These are phyloP conservation scores for Prunella strophiata DNA, from an alignment of 2,797 vertebrate genomes.

Conservation along the genomic window DNA sequence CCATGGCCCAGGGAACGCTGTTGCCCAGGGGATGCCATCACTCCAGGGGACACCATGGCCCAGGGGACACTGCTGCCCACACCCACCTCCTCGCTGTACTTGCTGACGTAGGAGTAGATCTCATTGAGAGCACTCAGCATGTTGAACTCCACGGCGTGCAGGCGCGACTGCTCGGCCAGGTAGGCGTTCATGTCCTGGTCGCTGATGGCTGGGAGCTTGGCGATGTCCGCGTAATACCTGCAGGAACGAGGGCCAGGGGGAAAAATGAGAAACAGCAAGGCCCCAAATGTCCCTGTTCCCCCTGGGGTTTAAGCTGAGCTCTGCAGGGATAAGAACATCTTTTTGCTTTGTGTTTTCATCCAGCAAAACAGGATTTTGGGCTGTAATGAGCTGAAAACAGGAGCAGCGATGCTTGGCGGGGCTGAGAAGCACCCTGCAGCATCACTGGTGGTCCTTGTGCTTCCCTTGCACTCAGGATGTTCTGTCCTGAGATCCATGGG, in stretches of 20 bases:
- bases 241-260: neutral
- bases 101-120: constrained; percentile 98
- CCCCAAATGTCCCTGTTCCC: neutral
- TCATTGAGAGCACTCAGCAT: constrained; percentile 97
- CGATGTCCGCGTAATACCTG: constrained; percentile 98
- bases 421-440: neutral
- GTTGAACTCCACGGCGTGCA: constrained; percentile 95
- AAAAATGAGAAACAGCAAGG: rapidly evolving
- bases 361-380: neutral
- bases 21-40: neutral
- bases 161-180: constrained; percentile 95
- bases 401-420: rapidly evolving
- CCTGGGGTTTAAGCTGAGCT: neutral
- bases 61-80: neutral
- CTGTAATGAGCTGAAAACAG: neutral
- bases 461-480: neutral
- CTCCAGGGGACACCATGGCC: no score
- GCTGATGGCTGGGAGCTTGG: constrained; percentile 94
- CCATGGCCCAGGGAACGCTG: neutral
- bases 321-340: neutral
- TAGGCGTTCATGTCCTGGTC: constrained; percentile 99
- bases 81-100: constrained; percentile 97
- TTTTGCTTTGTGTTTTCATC: neutral
- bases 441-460: rapidly evolving
- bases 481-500: rapidly evolving